A percentile compares a stretch with the other conserved stretches of the same genome.
Conservation (phyloP, 2,113 vertebrate species). For the Romanogobio albipinnatus region DNA sequence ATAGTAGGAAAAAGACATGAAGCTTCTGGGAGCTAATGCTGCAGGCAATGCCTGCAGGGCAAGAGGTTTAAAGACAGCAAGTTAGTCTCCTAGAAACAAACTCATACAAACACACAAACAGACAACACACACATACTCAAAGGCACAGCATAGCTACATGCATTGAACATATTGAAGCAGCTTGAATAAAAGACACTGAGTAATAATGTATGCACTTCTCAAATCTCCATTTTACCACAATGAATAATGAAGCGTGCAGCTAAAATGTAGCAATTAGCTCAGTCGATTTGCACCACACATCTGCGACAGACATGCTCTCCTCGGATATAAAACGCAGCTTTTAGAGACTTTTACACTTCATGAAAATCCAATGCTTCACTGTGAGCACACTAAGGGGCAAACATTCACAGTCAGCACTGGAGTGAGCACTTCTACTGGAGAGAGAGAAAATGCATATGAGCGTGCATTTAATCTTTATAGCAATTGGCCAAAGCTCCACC, state of each 20-base stretch:
- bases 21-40: constrained; percentile 51
- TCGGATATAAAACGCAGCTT: constrained; percentile 35
- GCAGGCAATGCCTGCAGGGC: constrained; percentile 64
- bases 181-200: background rate
- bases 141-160: constrained; percentile 35
- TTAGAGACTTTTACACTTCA: constrained; percentile 43
- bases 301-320: constrained; percentile 26
- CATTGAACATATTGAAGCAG: background rate
- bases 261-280: constrained; percentile 42
- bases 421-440: background rate
- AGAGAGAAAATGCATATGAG: constrained; percentile 24
- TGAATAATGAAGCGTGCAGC: constrained; percentile 45
- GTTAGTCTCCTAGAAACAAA: constrained; percentile 48
- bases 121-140: constrained; percentile 45
- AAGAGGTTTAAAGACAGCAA: constrained; percentile 51
- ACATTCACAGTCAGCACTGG: constrained; percentile 2
- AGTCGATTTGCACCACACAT: constrained; percentile 32
- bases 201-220: constrained; percentile 26
- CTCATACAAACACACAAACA: constrained; percentile 24
- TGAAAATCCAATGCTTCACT: constrained; percentile 41
- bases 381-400: constrained; percentile 33
- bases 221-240: constrained; percentile 34
- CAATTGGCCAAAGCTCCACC: constrained; percentile 17
- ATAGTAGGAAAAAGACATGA: background rate
- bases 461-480: constrained; percentile 27